Evolutionary conservation across 2,888 invertebrate species (phyloP).

Genomic region (Clunio marinus): DNA sequence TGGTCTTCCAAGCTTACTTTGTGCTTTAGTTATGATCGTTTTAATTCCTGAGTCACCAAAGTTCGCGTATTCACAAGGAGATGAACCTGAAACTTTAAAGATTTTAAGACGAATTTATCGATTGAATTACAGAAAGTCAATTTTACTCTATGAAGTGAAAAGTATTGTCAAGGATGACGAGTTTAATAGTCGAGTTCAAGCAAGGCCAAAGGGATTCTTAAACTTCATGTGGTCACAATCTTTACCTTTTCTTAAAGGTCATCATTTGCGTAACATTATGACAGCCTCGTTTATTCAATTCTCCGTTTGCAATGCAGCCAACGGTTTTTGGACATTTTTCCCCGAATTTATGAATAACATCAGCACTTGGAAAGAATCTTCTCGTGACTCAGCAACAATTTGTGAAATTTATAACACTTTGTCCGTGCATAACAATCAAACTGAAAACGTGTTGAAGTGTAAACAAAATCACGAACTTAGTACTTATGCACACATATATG

Average conservation of each 20-base stretch:
- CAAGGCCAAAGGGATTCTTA: constrained; percentile 41
- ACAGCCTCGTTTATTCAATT: constrained; percentile 47
- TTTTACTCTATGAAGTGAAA: not conserved
- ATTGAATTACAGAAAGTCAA: constrained; percentile 43
- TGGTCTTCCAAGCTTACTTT: constrained; percentile 46
- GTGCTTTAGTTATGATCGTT: constrained; percentile 45
- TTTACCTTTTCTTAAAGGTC: constrained; percentile 46
- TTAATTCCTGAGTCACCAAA: constrained; percentile 50
- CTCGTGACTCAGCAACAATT: constrained; percentile 7
- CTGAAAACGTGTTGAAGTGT: not conserved
- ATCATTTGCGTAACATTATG: constrained; percentile 45
- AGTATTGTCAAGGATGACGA: constrained; percentile 34
- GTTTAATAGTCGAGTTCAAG: constrained; percentile 40
- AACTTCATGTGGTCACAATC: constrained; percentile 48
- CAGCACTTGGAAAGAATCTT: constrained; percentile 1
- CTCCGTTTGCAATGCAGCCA: constrained; percentile 46
- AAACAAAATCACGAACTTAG: not conserved
- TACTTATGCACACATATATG: not conserved
- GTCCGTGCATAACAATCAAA: not conserved
- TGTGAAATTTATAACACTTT: constrained; percentile 11
- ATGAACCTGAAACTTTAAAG: constrained; percentile 44
- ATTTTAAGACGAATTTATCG: constrained; percentile 45
- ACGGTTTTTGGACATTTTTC: constrained; percentile 49
- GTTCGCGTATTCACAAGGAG: constrained; percentile 45
- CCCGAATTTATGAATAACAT: constrained; percentile 48